Evolutionary conservation across 2,113 vertebrate genomes (phyloP).

Genomic region (Gnathonemus echidnorhynchus): DNA sequence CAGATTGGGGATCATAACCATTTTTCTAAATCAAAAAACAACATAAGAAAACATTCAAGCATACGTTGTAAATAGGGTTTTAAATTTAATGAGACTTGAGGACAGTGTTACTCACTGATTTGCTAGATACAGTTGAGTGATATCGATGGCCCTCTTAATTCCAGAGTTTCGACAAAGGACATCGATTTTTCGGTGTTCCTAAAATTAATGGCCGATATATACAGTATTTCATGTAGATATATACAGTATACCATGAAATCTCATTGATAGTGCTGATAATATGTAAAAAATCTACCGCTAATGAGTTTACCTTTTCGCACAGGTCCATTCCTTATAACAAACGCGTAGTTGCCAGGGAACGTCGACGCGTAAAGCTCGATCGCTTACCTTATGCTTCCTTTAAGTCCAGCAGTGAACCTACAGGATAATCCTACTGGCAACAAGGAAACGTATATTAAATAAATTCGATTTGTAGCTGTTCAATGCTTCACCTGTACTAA

Average conservation of each 20-base stretch:
- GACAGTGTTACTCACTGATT: slow-evolving; percentile 22
- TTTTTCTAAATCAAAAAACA: slow-evolving; percentile 46
- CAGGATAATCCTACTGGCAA: background rate
- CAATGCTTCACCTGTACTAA: background rate
- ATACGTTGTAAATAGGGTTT: background rate
- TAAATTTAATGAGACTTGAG: background rate
- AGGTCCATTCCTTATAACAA: background rate
- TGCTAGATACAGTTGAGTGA: slow-evolving; percentile 25
- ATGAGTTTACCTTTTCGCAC: background rate
- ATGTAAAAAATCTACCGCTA: background rate
- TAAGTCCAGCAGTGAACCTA: background rate
- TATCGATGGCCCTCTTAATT: slow-evolving; percentile 27
- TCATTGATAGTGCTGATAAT: background rate
- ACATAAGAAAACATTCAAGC: background rate
- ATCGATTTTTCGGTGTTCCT: slow-evolving; percentile 7
- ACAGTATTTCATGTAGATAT: background rate
- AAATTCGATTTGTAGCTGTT: background rate
- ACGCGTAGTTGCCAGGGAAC: background rate
- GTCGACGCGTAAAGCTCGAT: background rate
- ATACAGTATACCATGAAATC: background rate
- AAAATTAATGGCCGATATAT: background rate
- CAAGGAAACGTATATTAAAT: background rate
- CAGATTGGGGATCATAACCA: slow-evolving; percentile 58
- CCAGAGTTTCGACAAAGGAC: background rate
- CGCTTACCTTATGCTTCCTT: background rate